phyloP scores from a whole-genome alignment of 2,797 vertebrate species.

The Phoeniculus purpureus region DNA sequence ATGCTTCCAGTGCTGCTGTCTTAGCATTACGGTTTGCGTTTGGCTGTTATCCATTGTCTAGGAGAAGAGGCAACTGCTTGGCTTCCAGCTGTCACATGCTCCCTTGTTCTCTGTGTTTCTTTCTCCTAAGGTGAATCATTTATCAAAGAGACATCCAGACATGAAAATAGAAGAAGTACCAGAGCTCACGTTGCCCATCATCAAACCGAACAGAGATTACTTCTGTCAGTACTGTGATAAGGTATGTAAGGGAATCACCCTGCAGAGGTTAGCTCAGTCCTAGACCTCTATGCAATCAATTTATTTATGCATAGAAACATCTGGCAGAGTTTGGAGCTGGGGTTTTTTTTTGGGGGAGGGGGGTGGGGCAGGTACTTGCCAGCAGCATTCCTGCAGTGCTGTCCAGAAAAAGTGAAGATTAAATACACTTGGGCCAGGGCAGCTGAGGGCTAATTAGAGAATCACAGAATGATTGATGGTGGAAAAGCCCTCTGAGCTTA shows the following conservation, averaged over 20 bases:
- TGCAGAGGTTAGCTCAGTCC: neutral
- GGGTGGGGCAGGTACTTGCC: neutral
- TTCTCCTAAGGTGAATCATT: conserved; percentile 91
- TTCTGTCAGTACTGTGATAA: conserved; percentile 99
- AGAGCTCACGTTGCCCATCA: conserved; percentile 96
- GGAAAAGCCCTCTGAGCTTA: too few species aligned
- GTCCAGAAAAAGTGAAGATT: neutral
- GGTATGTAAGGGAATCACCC: conserved; percentile 76
- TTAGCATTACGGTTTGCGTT: neutral
- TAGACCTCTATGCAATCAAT: neutral
- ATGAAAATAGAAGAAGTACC: conserved; percentile 99
- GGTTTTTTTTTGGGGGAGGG: neutral
- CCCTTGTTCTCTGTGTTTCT: conserved; percentile 6
- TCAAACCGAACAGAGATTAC: conserved; percentile 99
- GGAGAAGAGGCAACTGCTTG: neutral
- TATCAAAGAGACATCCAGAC: conserved; percentile 97
- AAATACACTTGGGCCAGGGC: neutral
- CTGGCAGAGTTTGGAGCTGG: neutral
- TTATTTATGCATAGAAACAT: neutral
- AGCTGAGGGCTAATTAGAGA: neutral
- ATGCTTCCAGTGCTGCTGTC: neutral
- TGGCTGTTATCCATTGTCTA: neutral
- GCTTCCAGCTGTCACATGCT: neutral
- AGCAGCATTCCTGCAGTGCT: neutral
- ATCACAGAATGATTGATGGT: neutral